These are phyloP conservation scores for Carduelis carduelis DNA, from an alignment of 2,797 vertebrate genomes.

Conservation along the genomic window DNA sequence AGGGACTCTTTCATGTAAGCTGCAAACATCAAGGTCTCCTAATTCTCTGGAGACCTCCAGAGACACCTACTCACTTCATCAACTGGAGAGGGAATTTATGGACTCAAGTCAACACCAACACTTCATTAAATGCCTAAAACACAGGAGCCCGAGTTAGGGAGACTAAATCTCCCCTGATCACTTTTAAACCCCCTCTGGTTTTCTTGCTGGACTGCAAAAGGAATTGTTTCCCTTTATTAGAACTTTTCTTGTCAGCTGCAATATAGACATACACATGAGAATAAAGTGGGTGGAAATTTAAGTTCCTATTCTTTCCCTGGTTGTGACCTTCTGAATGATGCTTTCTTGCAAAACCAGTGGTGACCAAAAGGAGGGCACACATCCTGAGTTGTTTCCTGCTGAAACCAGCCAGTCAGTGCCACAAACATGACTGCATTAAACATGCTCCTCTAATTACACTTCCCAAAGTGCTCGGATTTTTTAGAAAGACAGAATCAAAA, in stretches of 20 bases:
- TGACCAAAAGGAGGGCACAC: neutral
- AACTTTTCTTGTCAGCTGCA: neutral
- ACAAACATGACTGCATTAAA: neutral
- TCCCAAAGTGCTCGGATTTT: conserved; percentile 10
- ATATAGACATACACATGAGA: neutral
- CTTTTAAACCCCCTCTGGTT: neutral
- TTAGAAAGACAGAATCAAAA: conserved; percentile 35
- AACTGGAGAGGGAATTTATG: neutral
- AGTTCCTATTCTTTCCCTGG: neutral
- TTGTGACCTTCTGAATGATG: neutral
- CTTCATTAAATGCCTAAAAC: neutral
- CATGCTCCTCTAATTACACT: conserved; percentile 14
- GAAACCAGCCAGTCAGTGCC: neutral
- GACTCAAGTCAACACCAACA: neutral
- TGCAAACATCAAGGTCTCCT: neutral
- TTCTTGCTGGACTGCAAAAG: neutral
- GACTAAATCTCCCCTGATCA: neutral
- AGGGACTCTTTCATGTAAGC: neutral
- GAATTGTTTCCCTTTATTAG: neutral
- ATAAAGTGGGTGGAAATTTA: neutral
- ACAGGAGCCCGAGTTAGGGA: neutral
- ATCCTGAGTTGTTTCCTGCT: neutral
- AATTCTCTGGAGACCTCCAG: neutral
- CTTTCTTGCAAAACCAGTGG: neutral
- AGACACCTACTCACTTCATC: neutral